Conservation (phyloP, 2,797 vertebrate genomes). For the Epinephelus malabaricus region DNA sequence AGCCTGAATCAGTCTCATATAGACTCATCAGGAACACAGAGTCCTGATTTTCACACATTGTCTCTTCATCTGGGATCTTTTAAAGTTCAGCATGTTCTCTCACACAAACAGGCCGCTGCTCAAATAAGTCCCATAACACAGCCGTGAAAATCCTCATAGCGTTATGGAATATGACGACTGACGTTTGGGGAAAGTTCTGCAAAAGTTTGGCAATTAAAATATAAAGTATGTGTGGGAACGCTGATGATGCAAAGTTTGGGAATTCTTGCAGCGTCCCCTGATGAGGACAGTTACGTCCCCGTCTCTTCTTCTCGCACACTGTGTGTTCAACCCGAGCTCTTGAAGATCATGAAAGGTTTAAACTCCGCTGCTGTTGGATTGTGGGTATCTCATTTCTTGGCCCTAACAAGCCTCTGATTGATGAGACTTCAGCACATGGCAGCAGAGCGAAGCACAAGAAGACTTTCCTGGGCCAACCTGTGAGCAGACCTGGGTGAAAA, state of each 20-base stretch:
- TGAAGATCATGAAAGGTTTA: conserved; percentile 36
- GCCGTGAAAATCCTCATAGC: not conserved
- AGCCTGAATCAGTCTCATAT: not conserved
- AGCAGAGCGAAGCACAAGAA: not conserved
- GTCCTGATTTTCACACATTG: not conserved
- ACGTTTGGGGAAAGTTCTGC: conserved; percentile 34
- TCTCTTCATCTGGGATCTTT: not conserved
- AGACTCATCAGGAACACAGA: not conserved
- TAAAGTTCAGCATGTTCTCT: not conserved
- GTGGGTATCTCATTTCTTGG: conserved; percentile 48
- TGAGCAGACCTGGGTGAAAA: conserved; percentile 18
- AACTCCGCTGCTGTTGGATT: conserved; percentile 37
- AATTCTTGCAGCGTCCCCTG: not conserved
- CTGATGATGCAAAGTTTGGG: conserved; percentile 22
- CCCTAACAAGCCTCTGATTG: conserved; percentile 56
- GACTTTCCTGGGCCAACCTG: conserved; percentile 31
- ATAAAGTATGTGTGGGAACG: conserved; percentile 5
- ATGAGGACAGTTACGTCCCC: not conserved
- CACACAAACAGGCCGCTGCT: not conserved
- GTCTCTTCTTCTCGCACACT: not conserved
- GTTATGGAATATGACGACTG: conserved; percentile 39
- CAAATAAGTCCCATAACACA: conserved; percentile 11
- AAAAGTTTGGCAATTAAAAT: conserved; percentile 35
- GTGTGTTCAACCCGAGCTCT: not conserved
- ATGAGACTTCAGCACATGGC: conserved; percentile 44